Evolutionary conservation across 2,797 vertebrate species (phyloP).

Genomic region (Aselliscus stoliczkanus): DNA sequence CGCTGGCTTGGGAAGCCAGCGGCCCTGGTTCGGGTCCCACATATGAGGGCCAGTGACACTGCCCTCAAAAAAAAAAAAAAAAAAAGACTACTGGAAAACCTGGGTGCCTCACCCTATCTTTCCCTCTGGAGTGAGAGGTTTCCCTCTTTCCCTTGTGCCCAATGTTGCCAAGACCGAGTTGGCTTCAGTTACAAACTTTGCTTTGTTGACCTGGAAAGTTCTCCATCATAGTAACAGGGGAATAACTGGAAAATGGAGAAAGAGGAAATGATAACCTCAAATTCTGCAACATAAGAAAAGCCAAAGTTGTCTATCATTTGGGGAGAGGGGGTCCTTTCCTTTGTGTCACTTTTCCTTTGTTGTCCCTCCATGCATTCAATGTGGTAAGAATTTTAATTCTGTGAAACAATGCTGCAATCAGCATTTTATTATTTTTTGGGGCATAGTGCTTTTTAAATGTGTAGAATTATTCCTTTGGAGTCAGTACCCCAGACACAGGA

Average conservation of each 20-base stretch:
- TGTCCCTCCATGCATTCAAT: rapidly evolving
- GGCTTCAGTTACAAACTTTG: background rate
- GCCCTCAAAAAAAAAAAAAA: no score
- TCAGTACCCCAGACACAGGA: background rate
- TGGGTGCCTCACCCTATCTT: background rate
- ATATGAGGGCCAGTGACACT: no score
- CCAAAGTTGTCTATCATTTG: rapidly evolving
- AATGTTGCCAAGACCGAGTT: background rate
- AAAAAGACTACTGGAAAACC: no score
- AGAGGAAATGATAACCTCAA: background rate
- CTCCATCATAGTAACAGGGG: background rate
- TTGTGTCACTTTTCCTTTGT: background rate
- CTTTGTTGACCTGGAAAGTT: background rate
- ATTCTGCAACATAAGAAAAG: background rate
- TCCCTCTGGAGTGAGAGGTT: background rate
- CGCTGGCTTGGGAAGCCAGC: no score
- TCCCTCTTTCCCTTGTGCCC: background rate
- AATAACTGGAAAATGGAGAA: background rate
- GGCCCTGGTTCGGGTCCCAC: no score
- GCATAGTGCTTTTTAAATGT: background rate
- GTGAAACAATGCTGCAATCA: background rate
- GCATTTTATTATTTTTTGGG: background rate
- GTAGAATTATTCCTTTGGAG: background rate
- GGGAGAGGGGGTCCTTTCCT: background rate
- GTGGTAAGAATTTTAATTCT: no score